These are phyloP conservation scores for Rhimphoctona megacephalus DNA, from an alignment of 2,888 invertebrate genomes.

Conservation along the genomic window DNA sequence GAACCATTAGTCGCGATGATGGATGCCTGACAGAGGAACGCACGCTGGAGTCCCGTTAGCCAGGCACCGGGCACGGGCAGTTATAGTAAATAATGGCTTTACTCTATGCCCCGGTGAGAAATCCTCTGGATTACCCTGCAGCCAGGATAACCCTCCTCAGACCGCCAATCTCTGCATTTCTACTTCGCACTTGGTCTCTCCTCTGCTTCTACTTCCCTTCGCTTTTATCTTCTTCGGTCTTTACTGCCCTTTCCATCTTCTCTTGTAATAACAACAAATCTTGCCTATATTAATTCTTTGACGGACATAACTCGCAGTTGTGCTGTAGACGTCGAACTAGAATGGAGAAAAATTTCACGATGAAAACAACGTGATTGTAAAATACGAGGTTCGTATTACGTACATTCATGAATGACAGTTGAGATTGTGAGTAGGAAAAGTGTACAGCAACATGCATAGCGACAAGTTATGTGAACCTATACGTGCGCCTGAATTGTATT, in stretches of 20 bases:
- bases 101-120: slow-evolving; percentile 82
- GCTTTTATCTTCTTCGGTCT: slow-evolving; percentile 72
- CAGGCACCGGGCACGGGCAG: slow-evolving; percentile 79
- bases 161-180: slow-evolving; percentile 58
- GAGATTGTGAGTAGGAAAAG: slow-evolving; percentile 17
- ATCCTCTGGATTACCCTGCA: slow-evolving; percentile 75
- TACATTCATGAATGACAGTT: not conserved
- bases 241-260: slow-evolving; percentile 59
- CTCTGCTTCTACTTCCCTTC: slow-evolving; percentile 44
- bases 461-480: too few species aligned
- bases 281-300: slow-evolving; percentile 84
- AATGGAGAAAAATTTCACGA: slow-evolving; percentile 79
- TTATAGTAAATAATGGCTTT: slow-evolving; percentile 85
- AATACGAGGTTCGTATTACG: too few species aligned
- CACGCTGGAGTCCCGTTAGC: slow-evolving; percentile 78
- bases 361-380: too few species aligned
- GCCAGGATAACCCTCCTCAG: slow-evolving; percentile 32
- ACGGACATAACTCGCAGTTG: slow-evolving; percentile 82
- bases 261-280: slow-evolving; percentile 84
- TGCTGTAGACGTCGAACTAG: slow-evolving; percentile 45
- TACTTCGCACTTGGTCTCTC: slow-evolving; percentile 55
- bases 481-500: not conserved
- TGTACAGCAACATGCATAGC: not conserved
- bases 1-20: slow-evolving; percentile 84
- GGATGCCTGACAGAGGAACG: slow-evolving; percentile 83